phyloP scores from a whole-genome alignment of 2,888 invertebrate species.

The Erebia aethiops region DNA sequence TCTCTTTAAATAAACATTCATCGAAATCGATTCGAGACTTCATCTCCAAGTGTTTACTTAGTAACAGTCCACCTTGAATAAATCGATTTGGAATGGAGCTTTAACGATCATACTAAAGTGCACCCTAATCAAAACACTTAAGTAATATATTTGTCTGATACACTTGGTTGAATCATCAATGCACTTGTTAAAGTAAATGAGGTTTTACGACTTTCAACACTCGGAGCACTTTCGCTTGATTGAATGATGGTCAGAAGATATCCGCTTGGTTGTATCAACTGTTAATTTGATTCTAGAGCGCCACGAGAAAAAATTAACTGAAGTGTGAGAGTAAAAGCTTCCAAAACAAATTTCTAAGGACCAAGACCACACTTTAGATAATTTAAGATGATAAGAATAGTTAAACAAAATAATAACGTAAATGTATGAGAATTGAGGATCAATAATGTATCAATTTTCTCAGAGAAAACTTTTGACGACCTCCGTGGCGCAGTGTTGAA shows the following conservation, averaged over 20 bases:
- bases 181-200: conserved; percentile 47
- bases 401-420: background rate
- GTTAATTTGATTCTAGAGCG: conserved; percentile 56
- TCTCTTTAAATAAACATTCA: conserved; percentile 75
- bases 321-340: conserved; percentile 30
- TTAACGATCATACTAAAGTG: conserved; percentile 41
- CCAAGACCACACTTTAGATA: background rate
- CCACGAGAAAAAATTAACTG: conserved; percentile 52
- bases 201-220: conserved; percentile 45
- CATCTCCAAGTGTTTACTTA: conserved; percentile 77
- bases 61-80: conserved; percentile 76
- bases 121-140: conserved; percentile 44
- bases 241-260: conserved; percentile 48
- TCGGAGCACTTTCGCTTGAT: conserved; percentile 49
- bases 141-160: conserved; percentile 32
- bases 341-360: conserved; percentile 8
- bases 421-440: background rate
- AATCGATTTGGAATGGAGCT: conserved; percentile 66
- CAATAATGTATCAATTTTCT: background rate
- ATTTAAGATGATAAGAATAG: background rate
- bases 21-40: conserved; percentile 71
- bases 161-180: conserved; percentile 35
- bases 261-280: conserved; percentile 56
- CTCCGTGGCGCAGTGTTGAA: too few relatives aligned
- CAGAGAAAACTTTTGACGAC: too few relatives aligned